Evolutionary conservation across 2,797 vertebrate genomes (phyloP), one percentile per base, ranked within the genome.

Genomic region (Simalia tracyae): DNA sequence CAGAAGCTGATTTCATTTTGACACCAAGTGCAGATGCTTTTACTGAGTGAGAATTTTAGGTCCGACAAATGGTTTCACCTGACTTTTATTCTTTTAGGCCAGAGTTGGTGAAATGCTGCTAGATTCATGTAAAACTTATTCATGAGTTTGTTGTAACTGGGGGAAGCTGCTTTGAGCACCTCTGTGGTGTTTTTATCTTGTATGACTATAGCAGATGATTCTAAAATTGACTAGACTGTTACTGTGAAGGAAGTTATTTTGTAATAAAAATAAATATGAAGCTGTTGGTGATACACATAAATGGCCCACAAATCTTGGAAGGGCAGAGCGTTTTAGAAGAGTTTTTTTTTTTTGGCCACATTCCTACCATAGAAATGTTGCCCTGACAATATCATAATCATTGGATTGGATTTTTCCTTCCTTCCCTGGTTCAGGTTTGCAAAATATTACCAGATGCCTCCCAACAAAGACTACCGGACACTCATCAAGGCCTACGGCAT

Each of bases 401-500:
- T 42, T 17, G 19, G 26, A 36, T 36, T 57, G 11, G 19, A 2
- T 46, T 1, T n/a, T 12, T 12, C 28, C 17, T n/a, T 28, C 5
- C 31, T 46, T 36, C 56, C 28, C 14, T 3, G 24, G 76, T 94
- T 54, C 95, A 99, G 99, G 96, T 99, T 98, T 97, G 98, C 98
- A 26, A 99, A 98, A 95, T 98, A 98, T 96, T 99, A 97, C 96
- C 97, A 26, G 60, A 96, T 96, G 17, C 90, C 61, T 0, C 86
- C 96, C 0, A 98, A 97, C 90, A 88, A 54, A 0, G 98, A 99
- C 50, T 91, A 92, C 14, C 98, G 99, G 95, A 98, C 98, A 0
- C 97, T 99, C 88, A 96, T 97, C 96, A 99, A 99, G 93, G 97
- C 98, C 15, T 98, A 97, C 0, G 98, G 99, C 93, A 99, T 99